phyloP scores from a whole-genome alignment of 2,797 vertebrate species.

The Helarctos malayanus region DNA sequence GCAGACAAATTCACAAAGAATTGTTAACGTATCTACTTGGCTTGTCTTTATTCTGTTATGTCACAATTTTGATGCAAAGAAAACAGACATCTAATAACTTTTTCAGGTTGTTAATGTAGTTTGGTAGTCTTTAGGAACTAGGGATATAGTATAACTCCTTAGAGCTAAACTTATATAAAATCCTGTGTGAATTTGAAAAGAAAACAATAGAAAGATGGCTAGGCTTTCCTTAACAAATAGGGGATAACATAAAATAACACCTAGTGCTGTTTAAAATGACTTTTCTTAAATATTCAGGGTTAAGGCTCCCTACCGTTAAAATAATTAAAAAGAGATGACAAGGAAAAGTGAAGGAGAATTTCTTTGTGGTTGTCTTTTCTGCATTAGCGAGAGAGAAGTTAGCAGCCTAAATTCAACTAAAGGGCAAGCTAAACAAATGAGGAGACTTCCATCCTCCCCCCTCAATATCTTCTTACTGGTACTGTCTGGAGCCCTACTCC shows the following conservation, averaged over 20 bases:
- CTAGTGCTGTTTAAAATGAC: not conserved
- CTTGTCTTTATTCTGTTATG: slow-evolving; percentile 14
- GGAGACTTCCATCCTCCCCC: not conserved
- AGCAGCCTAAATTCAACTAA: not conserved
- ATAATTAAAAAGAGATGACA: not conserved
- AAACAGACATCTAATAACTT: not conserved
- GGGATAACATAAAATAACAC: not conserved
- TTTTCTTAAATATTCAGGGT: not conserved
- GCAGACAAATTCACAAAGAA: slow-evolving; percentile 17
- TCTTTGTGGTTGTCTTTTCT: not conserved
- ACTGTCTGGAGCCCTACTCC: not conserved
- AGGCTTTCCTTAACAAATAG: not conserved
- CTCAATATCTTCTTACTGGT: not conserved
- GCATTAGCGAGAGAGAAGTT: not conserved
- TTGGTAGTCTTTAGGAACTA: not conserved
- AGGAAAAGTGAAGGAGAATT: not conserved
- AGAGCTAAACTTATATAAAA: slow-evolving; percentile 27
- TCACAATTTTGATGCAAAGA: not conserved
- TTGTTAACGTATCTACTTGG: not conserved
- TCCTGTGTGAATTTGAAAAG: not conserved
- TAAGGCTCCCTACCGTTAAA: not conserved
- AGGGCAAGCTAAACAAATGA: not conserved
- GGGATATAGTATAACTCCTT: not conserved
- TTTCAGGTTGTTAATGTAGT: not conserved
- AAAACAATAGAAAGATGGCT: slow-evolving; percentile 27